Evolutionary conservation across 2,113 vertebrate species (phyloP).

Genomic region (Morone chrysops): DNA sequence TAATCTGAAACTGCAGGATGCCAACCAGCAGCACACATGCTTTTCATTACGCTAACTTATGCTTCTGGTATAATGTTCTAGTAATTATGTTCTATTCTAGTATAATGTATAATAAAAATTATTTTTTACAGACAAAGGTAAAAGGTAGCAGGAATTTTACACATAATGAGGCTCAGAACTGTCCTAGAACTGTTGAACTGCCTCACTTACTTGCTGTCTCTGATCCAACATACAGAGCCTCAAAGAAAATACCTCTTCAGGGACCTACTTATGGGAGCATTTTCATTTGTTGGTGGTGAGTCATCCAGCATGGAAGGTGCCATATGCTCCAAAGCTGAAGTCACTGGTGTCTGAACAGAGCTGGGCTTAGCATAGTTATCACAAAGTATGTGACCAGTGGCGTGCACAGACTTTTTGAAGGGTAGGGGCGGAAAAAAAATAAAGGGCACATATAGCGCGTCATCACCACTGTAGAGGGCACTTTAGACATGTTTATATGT

Average conservation of each 20-base stretch:
- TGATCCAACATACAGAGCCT: neutral
- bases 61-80: too few species aligned
- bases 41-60: too few species aligned
- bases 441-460: too few species aligned
- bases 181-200: neutral
- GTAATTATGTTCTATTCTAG: too few species aligned
- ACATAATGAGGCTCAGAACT: neutral
- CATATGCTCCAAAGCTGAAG: neutral
- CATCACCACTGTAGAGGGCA: too few species aligned
- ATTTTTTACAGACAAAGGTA: neutral
- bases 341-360: neutral
- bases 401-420: too few species aligned
- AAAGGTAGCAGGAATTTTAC: neutral
- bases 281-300: neutral
- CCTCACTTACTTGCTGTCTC: neutral
- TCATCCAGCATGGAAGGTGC: neutral
- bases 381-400: neutral
- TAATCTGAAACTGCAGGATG: too few species aligned
- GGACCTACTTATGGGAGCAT: neutral
- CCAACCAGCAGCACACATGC: too few species aligned
- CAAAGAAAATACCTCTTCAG: too few species aligned
- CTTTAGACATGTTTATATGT: too few species aligned
- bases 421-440: too few species aligned
- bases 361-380: neutral
- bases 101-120: too few species aligned